Evolutionary conservation across 53 echinoderm and acorn worm genomes (phyloP), one percentile per base, ranked within the genome.

Genomic region (Apostichopus leukothele): DNA sequence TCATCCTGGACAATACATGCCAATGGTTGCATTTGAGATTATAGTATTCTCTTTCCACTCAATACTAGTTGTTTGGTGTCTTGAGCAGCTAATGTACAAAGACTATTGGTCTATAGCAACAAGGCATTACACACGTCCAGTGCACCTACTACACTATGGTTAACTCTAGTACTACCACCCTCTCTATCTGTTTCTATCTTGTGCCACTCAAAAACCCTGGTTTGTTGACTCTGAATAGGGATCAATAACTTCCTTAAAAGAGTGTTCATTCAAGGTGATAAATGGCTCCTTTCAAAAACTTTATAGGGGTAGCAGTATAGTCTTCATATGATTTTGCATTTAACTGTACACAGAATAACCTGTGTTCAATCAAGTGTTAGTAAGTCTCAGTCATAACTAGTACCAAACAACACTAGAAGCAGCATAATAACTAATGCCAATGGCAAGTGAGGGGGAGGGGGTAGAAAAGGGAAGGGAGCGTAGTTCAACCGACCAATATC

Each of bases 221-320:
- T 50, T 79, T 79, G 79, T 7, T 79, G 52, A 50, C 18, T 51
- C 7, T 79, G 79, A 79, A 79, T 79, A 51, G 79, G 50, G 53
- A 79, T 79, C 79, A 79, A 79, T 79, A 79, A 53, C 52, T 53
- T 79, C 53, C 79, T 11, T 5, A 51, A 52, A 53, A 52, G 53
- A 79, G 79, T 79, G 79, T 79, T 53, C 79, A 79, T 79, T 79
- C 79, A 79, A 79, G 79, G 79, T 79, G 79, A 79, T 79, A 79
- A 79, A 63, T 63, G 63, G 63, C 11, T 39, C 39, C 39, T 39
- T 39, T 39, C 39, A 39, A 39, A 39, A 39, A 8, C 63, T 63
- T 63, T 11, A 63, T 13, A 63, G 9, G 63, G 63, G 12, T 63
- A 16, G 12, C 63, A 13, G 16, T 11, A 13, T 13, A 63, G 11